A percentile compares a stretch with the other conserved stretches of the same genome.
Evolutionary conservation across 2,888 invertebrate genomes (phyloP).

Genomic region (Cremastinae sp.): DNA sequence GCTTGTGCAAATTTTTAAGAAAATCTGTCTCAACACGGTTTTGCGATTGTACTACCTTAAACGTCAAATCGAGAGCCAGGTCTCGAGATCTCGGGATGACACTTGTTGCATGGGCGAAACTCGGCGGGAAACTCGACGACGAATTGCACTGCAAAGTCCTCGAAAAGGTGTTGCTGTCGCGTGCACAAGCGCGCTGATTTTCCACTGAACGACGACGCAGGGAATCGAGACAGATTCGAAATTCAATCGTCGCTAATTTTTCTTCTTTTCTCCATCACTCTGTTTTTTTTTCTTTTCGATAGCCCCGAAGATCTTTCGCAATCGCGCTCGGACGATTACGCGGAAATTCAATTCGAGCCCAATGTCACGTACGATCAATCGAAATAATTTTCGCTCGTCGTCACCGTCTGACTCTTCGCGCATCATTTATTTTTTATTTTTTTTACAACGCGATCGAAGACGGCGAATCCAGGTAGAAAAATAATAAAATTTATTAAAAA

Average conservation of each 20-base stretch:
- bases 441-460: too few relatives aligned
- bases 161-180: conserved; percentile 32
- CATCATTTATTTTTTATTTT: too few relatives aligned
- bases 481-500: too few relatives aligned
- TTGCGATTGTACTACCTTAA: too few relatives aligned
- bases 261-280: too few relatives aligned
- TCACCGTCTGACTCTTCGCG: too few relatives aligned
- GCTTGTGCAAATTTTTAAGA: too few relatives aligned
- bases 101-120: conserved; percentile 58
- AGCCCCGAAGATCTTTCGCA: too few relatives aligned
- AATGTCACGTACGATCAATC: conserved; percentile 1
- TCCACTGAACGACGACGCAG: not conserved
- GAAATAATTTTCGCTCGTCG: not conserved
- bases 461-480: too few relatives aligned
- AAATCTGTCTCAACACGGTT: too few relatives aligned
- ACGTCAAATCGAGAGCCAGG: too few relatives aligned
- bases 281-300: too few relatives aligned
- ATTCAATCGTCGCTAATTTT: not conserved
- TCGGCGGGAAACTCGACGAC: conserved; percentile 15
- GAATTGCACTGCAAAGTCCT: conserved; percentile 26
- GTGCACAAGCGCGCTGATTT: conserved; percentile 66
- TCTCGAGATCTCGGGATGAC: conserved; percentile 48
- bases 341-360: conserved; percentile 2
- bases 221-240: conserved; percentile 19
- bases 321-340: conserved; percentile 3